These are phyloP conservation scores for Grallaria varia DNA, from an alignment of 2,113 vertebrate genomes.

Conservation along the genomic window DNA sequence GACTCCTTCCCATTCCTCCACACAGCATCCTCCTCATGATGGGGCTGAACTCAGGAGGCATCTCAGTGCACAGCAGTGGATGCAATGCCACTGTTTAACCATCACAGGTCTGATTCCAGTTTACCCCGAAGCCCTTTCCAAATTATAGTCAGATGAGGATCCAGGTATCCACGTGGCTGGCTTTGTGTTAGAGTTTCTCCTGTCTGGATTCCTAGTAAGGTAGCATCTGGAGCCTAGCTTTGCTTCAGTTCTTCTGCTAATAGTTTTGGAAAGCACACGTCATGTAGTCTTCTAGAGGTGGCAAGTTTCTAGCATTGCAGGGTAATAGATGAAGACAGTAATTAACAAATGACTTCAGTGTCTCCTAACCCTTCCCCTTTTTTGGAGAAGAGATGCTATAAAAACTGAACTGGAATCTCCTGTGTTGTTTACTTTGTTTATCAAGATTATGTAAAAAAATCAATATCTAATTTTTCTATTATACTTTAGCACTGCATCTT, in stretches of 20 bases:
- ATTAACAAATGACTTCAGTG: conserved; percentile 63
- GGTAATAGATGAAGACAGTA: conserved; percentile 59
- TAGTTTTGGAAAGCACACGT: conserved; percentile 22
- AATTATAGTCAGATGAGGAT: neutral
- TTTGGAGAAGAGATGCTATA: conserved; percentile 42
- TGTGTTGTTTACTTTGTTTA: conserved; percentile 60
- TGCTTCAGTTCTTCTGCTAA: conserved; percentile 36
- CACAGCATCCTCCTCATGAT: neutral
- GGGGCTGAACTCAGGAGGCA: neutral
- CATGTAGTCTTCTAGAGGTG: conserved; percentile 33
- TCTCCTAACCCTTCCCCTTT: conserved; percentile 59
- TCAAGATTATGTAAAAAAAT: conserved; percentile 57
- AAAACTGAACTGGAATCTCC: conserved; percentile 53
- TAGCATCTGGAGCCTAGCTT: conserved; percentile 30
- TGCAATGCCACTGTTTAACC: neutral
- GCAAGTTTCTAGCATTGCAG: conserved; percentile 45
- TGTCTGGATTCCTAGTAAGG: conserved; percentile 29
- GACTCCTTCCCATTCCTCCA: neutral
- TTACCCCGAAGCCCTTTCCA: neutral
- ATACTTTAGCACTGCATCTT: conserved; percentile 64
- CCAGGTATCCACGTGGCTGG: neutral
- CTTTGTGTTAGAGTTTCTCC: conserved; percentile 50
- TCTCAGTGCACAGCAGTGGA: neutral
- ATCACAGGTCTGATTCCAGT: neutral
- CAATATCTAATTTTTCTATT: conserved; percentile 69